Base-by-base conservation (phyloP, 2,888 invertebrate species). In the Drosophila koepferae region DNA sequence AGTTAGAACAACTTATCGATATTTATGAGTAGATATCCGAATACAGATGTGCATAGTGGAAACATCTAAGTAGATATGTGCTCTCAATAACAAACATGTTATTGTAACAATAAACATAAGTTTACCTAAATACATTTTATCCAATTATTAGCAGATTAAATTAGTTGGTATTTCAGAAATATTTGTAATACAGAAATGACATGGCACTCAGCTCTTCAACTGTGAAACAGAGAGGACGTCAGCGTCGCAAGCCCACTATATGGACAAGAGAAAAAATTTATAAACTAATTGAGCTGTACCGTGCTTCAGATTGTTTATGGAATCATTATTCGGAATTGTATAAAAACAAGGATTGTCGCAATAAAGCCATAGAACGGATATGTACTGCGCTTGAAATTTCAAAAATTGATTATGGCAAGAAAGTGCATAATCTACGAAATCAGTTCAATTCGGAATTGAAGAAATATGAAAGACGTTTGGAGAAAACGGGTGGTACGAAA, bases 401-500 rank as follows among this genome's bases (percentile, higher is more conserved):
- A 0, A 92, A 92, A 60, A 82, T 91, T 36, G 92, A 92, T 60
- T 93, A 92, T 69, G 92, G 88, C 0, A 92, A 92, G 60, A 93
- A 93, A 71, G 90, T 93, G 5, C 93, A 93, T 66, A 93, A 93
- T 62, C 82, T 93, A 3, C 83, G 93, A 0, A 93, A 93, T 68
- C 93, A 93, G 69, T 93, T 92, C 62, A 93, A 93, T 63, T 91
- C 92, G 0, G 93, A 93, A 72, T 83, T 92, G 63, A 93, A 93
- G 63, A 93, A 92, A 61, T 61, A 91, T 9, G 91, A 91, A 34
- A 87, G 91, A 10, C 89, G 92, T 9, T 77, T 90, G 14, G 89
- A 90, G 46, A 90, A 90, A 36, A 66, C 82, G 4, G 91, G 83
- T 1, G 81, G 65, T 2, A 64, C 59, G 8, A 70, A 62, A 28